A percentile compares a stretch with the other conserved stretches of the same genome.
phyloP scores from a whole-genome alignment of 1,140 invertebrate genomes.

The Dendrolimus punctatus region DNA sequence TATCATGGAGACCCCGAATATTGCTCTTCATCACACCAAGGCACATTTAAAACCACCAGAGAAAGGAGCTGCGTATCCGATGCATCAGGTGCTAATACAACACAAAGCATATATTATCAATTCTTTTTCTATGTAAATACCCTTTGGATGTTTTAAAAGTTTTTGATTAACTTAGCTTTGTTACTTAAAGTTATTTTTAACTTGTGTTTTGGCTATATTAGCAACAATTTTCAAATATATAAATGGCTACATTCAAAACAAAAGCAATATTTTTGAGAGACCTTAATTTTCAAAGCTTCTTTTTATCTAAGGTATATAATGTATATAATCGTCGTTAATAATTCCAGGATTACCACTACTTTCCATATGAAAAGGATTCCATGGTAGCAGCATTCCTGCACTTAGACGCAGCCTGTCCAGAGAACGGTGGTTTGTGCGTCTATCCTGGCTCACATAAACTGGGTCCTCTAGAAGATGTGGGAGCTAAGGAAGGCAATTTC shows the following conservation, averaged over 20 bases:
- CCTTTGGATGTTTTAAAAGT: no score
- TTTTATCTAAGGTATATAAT: not conserved
- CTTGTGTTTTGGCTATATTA: no score
- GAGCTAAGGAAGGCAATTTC: conserved; percentile 61
- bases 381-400: conserved; percentile 77
- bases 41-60: conserved; percentile 76
- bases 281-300: no score
- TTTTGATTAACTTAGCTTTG: no score
- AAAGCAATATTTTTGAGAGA: no score
- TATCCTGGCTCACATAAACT: conserved; percentile 77
- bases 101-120: no score
- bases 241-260: no score
- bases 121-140: no score
- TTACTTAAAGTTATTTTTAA: no score
- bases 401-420: conserved; percentile 73
- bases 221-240: no score
- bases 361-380: conserved; percentile 75
- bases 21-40: conserved; percentile 77
- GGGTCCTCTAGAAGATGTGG: conserved; percentile 73
- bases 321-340: not conserved
- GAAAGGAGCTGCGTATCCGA: conserved; percentile 75
- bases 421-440: conserved; percentile 76
- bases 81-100: conserved; percentile 74
- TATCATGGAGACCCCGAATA: conserved; percentile 73
- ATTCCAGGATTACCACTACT: conserved; percentile 76